phyloP scores from a whole-genome alignment of 2,888 invertebrate species.

The Thymelicus lineola region DNA sequence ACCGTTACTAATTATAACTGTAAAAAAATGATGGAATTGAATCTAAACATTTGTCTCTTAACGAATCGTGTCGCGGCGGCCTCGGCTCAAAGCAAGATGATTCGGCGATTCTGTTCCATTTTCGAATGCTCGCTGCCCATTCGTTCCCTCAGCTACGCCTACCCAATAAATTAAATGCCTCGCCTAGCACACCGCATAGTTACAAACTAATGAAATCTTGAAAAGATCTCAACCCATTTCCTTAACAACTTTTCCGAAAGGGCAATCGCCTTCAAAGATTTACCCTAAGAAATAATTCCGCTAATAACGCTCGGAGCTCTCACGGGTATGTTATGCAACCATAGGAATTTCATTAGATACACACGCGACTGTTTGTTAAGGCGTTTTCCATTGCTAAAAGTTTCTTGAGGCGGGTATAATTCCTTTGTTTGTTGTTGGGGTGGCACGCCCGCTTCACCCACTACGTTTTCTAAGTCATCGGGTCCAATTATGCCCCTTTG shows the following conservation, averaged over 20 bases:
- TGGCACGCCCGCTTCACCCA: slow-evolving; percentile 74
- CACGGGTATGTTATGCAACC: slow-evolving; percentile 84
- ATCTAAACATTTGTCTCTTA: slow-evolving; percentile 84
- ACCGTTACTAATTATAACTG: slow-evolving; percentile 76
- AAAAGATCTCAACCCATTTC: slow-evolving; percentile 85
- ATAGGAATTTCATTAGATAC: slow-evolving; percentile 86
- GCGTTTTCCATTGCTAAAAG: slow-evolving; percentile 86
- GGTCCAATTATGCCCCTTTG: slow-evolving; percentile 86
- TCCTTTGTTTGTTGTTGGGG: slow-evolving; percentile 84
- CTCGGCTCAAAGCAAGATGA: slow-evolving; percentile 79
- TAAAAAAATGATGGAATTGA: slow-evolving; percentile 80
- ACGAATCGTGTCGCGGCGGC: slow-evolving; percentile 83
- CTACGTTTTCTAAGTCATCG: slow-evolving; percentile 86
- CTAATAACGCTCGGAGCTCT: slow-evolving; percentile 80
- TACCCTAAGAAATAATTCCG: slow-evolving; percentile 82
- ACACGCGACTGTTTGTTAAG: slow-evolving; percentile 85
- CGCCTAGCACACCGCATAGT: slow-evolving; percentile 81
- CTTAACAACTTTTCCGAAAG: slow-evolving; percentile 84
- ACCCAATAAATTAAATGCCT: slow-evolving; percentile 83
- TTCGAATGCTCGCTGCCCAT: slow-evolving; percentile 82
- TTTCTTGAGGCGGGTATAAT: slow-evolving; percentile 86
- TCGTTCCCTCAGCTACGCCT: slow-evolving; percentile 83
- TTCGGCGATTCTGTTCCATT: slow-evolving; percentile 79
- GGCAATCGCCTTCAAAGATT: slow-evolving; percentile 85
- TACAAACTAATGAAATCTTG: slow-evolving; percentile 83